Evolutionary conservation across 2,888 invertebrate genomes (phyloP), one percentile per base, ranked within the genome.

Genomic region (Eulithis testata): DNA sequence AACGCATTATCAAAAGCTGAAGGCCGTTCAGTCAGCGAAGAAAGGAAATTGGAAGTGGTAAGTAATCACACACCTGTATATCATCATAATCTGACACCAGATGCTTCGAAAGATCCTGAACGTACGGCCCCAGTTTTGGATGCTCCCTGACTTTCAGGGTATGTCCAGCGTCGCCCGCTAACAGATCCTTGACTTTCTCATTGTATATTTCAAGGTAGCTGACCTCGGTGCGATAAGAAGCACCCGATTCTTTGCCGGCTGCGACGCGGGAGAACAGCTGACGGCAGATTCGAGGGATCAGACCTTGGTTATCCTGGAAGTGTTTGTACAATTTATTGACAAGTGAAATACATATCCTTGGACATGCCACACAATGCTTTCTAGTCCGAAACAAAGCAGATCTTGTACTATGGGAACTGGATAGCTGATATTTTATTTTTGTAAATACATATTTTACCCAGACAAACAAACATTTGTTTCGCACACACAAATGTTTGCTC

Each of bases 131-230:
- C 59, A 95, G 90, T 72, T 95, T 95, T 0, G 97, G 96, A 86
- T 97, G 97, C 82, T 97, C 97, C 21, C 97, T 89, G 49, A 97
- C 97, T 78, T 95, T 93, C 5, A 97, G 91, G 1, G 95, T 95
- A 86, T 97, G 96, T 0, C 94, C 95, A 52, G 93, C 94, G 84
- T 89, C 94, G 50, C 85, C 89, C 9, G 95, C 93, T 61, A 96
- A 88, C 68, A 96, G 89, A 83, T 96, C 96, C 85, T 95, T 95
- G 0, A 97, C 97, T 65, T 96, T 93, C 87, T 97, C 97, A 83
- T 97, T 97, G 90, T 97, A 97, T 70, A 97, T 97, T 91, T 97
- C 97, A 72, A 97, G 90, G 87, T 97, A 97, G 83, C 96, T 97
- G 78, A 98, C 97, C 84, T 97, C 97, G 0, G 97, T 97, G 76